Percentiles rank a stretch among this genome's conserved stretches.
phyloP scores from a whole-genome alignment of 2,113 vertebrate genomes.

The Indri indri region DNA sequence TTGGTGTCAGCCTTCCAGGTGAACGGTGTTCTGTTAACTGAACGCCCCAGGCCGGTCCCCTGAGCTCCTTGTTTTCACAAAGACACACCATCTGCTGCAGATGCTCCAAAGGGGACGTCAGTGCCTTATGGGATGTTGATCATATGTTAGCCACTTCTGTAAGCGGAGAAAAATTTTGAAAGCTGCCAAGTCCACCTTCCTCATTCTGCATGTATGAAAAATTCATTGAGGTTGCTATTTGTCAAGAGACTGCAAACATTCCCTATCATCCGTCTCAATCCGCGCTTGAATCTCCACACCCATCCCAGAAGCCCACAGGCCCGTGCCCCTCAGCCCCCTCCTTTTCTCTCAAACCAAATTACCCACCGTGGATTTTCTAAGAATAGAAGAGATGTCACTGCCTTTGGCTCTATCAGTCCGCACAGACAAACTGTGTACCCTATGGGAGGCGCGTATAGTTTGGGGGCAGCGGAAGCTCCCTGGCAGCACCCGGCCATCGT shows the following conservation, averaged over 20 bases:
- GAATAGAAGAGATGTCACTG: not conserved
- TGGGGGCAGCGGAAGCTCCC: not conserved
- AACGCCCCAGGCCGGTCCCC: conserved; percentile 43
- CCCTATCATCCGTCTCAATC: not conserved
- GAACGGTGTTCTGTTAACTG: conserved; percentile 45
- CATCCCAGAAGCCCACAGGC: not conserved
- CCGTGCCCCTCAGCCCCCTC: not conserved
- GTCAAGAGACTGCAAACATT: not conserved
- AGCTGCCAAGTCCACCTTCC: conserved; percentile 62
- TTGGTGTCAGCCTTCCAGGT: conserved; percentile 31
- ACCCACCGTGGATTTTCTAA: not conserved
- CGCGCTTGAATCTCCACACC: not conserved
- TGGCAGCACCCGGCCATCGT: accelerated
- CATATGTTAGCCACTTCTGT: conserved; percentile 65
- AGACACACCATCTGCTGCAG: conserved; percentile 76
- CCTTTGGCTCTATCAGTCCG: not conserved
- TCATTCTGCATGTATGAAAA: not conserved
- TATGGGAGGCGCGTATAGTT: accelerated
- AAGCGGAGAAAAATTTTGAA: conserved; percentile 65
- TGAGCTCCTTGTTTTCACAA: conserved; percentile 52
- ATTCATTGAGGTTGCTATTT: not conserved
- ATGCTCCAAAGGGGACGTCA: conserved; percentile 37
- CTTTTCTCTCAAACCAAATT: not conserved
- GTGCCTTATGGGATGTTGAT: conserved; percentile 64
- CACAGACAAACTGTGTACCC: accelerated